Base-by-base conservation (phyloP, 2,888 invertebrate genomes). In the Agonopterix heracliana region DNA sequence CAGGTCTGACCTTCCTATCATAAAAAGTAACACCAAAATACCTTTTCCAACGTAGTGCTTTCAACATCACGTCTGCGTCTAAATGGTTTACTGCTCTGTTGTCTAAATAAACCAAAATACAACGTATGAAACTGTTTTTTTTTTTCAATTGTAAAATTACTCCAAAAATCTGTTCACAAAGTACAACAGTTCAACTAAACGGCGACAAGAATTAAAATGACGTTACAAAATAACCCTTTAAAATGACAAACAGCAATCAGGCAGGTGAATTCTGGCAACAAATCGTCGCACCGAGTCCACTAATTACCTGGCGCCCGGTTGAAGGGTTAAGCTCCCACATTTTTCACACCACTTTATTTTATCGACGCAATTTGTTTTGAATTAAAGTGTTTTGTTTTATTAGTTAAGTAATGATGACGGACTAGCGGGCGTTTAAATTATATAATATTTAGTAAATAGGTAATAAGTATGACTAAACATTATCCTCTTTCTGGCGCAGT, bases 291-390 rank as follows among this genome's bases (percentile, higher is more conserved):
- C 53, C 54, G 56, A 52, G 54, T 55, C 53, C 64, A 59, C 67
- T 71, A 71, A 71, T 69, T 71, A 67, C 68, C 65, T 56, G 57
- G 43, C 47, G 54, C 49, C 60, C 26, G 56, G 60, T 56, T 63
- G 64, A 69, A 67, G 75, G 78, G 79, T 78, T 80, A 74, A 78
- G 41, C 14, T 11, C 9, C 34, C 10, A 12, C 12, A 35, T 47
- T 43, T 47, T 43, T 47, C 47, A 47, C 14, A n/a, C 13, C 42
- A 13, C 26, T 49, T 50, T 41, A 43, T 47, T 50, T 41, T 34
- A 44, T 47, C 44, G 47, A 46, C n/a, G 14, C 8, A 43, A 10
- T 46, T 46, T 40, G 45, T 45, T 9, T 13, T 8, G 11, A 12
- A 9, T 44, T 44, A 8, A 44, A 44, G 9, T 9, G 35, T 35